These are phyloP conservation scores for Clostera curtula DNA, from an alignment of 2,888 invertebrate species.

Conservation along the genomic window DNA sequence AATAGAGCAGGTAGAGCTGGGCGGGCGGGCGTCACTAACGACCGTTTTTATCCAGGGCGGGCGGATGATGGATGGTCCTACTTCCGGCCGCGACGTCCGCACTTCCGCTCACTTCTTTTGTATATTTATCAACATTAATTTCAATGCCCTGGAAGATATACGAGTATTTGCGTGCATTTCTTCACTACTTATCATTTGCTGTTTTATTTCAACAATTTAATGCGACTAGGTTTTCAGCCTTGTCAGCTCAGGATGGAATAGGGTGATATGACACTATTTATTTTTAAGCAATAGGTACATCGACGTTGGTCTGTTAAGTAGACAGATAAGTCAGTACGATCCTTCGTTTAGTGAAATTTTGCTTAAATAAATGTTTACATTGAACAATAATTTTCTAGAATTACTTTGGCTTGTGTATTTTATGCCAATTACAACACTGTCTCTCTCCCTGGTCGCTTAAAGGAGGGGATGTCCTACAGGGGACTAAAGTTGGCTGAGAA, in stretches of 20 bases:
- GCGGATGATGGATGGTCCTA: conserved; percentile 69
- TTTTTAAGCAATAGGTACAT: too few relatives aligned
- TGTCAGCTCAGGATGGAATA: too few relatives aligned
- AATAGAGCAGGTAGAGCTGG: conserved; percentile 63
- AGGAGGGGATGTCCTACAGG: too few relatives aligned
- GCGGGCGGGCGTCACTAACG: conserved; percentile 53
- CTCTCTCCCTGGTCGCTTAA: too few relatives aligned
- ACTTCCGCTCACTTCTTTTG: conserved; percentile 53
- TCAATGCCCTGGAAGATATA: conserved; percentile 53
- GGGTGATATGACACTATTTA: too few relatives aligned
- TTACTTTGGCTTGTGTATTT: not conserved
- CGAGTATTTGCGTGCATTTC: conserved; percentile 36
- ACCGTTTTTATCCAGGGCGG: conserved; percentile 73
- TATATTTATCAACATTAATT: conserved; percentile 72
- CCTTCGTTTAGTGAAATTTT: too few relatives aligned
- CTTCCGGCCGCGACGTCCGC: conserved; percentile 66
- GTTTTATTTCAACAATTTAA: conserved; percentile 1
- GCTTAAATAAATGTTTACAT: too few relatives aligned
- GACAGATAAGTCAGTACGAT: too few relatives aligned
- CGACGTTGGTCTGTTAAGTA: too few relatives aligned
- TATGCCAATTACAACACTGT: not conserved
- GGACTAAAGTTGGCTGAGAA: too few relatives aligned
- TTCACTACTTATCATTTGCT: conserved; percentile 13
- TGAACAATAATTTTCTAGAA: not conserved
- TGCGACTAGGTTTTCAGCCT: too few relatives aligned